Percentiles rank a stretch among this genome's conserved stretches.
Conservation (phyloP, 30 jellyfish, hydroid and myxozoan species). For the Hydractinia symbiolongicarpus region DNA sequence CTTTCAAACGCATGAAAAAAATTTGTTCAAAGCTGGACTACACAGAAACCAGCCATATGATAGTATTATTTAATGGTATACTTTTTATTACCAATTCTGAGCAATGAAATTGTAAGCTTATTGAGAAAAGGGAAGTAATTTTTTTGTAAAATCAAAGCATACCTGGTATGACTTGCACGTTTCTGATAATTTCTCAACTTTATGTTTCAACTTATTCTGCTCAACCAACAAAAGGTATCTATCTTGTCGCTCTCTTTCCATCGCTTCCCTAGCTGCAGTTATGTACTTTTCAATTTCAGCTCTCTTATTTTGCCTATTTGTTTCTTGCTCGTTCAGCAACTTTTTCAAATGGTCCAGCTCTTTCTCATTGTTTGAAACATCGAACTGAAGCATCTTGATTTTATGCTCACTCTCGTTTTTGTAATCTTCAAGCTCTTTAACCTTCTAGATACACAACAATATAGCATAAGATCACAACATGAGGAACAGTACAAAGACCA, state of each 20-base stretch:
- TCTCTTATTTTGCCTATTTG: conserved; percentile 38
- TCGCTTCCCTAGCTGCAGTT: conserved; percentile 61
- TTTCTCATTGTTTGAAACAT: conserved; percentile 45
- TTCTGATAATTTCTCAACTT: conserved; percentile 81
- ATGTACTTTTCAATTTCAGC: conserved; percentile 55
- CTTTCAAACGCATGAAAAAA: no score
- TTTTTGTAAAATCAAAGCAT: not conserved
- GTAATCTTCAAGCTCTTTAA: conserved; percentile 40
- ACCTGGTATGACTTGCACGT: conserved; percentile 84
- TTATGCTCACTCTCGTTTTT: conserved; percentile 50
- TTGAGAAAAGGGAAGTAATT: not conserved
- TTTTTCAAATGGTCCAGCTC: conserved; percentile 55
- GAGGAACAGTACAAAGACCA: no score
- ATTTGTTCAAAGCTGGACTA: no score
- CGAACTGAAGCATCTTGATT: conserved; percentile 46
- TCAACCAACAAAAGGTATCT: conserved; percentile 72
- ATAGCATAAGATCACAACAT: no score
- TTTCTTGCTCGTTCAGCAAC: conserved; percentile 41
- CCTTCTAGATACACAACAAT: conserved; percentile 26
- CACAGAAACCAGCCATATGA: no score
- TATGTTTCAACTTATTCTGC: conserved; percentile 75
- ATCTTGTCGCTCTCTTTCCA: conserved; percentile 85
- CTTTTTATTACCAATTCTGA: conserved; percentile 55
- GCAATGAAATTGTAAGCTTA: not conserved
- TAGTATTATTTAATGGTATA: not conserved